Evolutionary conservation across 2,797 vertebrate genomes (phyloP).

Genomic region (Sebastes vulpes): DNA sequence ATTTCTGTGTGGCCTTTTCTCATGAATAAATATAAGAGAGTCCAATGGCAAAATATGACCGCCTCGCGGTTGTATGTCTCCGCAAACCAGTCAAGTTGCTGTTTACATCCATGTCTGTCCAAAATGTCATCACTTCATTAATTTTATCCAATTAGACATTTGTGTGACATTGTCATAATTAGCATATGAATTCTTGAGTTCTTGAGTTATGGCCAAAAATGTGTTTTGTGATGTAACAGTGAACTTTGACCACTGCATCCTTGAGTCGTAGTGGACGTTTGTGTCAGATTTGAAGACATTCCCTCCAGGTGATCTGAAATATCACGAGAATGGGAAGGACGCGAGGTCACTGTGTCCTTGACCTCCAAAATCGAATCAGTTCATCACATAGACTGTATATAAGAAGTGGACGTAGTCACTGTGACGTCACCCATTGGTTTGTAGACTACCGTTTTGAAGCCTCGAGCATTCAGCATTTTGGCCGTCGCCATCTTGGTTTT

Average conservation of each 20-base stretch:
- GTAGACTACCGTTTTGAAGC: no score
- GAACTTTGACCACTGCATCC: neutral
- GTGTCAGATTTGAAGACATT: neutral
- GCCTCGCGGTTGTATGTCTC: neutral
- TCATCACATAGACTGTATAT: no score
- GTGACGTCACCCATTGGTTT: no score
- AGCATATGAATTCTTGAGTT: neutral
- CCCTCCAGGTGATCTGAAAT: neutral
- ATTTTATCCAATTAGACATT: neutral
- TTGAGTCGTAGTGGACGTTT: neutral
- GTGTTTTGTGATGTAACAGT: neutral
- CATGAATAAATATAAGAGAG: neutral
- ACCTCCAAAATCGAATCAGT: no score
- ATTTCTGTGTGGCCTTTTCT: neutral
- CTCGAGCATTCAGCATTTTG: no score
- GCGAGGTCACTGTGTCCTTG: no score
- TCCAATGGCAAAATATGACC: neutral
- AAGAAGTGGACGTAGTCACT: no score
- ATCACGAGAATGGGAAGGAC: no score
- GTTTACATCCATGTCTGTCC: neutral
- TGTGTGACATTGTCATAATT: neutral
- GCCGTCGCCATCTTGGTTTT: no score
- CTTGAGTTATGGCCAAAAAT: neutral
- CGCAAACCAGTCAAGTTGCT: neutral
- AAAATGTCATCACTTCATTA: neutral